Conservation (phyloP, 2,888 invertebrate species). For the Sphaerophoria taeniata region DNA sequence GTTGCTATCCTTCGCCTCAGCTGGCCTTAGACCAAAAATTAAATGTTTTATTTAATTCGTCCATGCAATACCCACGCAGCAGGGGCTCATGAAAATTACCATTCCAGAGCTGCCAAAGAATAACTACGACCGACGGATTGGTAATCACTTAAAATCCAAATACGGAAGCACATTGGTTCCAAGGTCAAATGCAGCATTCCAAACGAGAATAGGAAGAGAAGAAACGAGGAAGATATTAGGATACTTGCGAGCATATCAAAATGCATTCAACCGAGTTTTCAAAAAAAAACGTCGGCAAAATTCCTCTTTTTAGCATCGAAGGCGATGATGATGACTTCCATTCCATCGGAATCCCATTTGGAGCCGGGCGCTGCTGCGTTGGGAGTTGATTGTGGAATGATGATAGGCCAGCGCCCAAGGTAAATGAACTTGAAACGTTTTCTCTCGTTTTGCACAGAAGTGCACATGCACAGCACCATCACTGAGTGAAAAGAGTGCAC, state of each 20-base stretch:
- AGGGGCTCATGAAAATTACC: not conserved
- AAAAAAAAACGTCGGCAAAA: slow-evolving; percentile 50
- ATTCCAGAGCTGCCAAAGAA: slow-evolving; percentile 19
- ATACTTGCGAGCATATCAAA: slow-evolving; percentile 28
- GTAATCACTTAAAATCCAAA: slow-evolving; percentile 11
- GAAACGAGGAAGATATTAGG: not conserved
- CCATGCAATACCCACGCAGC: not conserved
- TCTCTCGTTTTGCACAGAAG: slow-evolving; percentile 62
- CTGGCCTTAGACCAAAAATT: slow-evolving; percentile 61
- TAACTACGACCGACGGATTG: slow-evolving; percentile 7
- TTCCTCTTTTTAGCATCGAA: slow-evolving; percentile 39
- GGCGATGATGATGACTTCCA: slow-evolving; percentile 40
- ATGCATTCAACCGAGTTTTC: slow-evolving; percentile 51
- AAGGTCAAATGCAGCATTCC: slow-evolving; percentile 59
- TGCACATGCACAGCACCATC: slow-evolving; percentile 26
- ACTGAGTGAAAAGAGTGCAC: slow-evolving; percentile 12
- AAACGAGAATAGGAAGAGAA: not conserved
- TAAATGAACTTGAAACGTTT: slow-evolving; percentile 73
- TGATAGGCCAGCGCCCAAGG: slow-evolving; percentile 68
- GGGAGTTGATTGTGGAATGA: slow-evolving; percentile 12
- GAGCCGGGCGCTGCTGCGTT: slow-evolving; percentile 25
- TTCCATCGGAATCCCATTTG: slow-evolving; percentile 58
- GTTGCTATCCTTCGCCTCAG: slow-evolving; percentile 15
- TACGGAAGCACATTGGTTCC: slow-evolving; percentile 43
- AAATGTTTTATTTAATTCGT: slow-evolving; percentile 4